A percentile compares a stretch with the other conserved stretches of the same genome.
Evolutionary conservation across 2,113 vertebrate genomes (phyloP).

Genomic region (Nibea albiflora): DNA sequence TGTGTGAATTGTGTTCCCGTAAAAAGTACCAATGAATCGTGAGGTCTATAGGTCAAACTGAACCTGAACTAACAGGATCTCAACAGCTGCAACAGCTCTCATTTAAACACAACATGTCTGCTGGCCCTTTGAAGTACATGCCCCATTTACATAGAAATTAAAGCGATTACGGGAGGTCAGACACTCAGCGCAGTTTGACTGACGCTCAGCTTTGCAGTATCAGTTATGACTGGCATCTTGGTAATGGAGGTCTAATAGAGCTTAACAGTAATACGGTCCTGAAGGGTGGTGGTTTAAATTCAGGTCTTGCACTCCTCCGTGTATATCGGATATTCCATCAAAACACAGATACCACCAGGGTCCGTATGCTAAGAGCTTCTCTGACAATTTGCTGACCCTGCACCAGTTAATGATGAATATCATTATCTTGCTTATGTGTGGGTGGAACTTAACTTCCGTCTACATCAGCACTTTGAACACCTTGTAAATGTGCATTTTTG

Average conservation of each 20-base stretch:
- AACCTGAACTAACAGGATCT: constrained; percentile 4
- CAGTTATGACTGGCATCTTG: constrained; percentile 6
- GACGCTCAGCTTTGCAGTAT: constrained; percentile 27
- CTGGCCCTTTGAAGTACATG: background rate
- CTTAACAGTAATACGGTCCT: background rate
- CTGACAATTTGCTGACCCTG: constrained; percentile 36
- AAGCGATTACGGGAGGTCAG: constrained; percentile 28
- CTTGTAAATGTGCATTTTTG: constrained; percentile 29
- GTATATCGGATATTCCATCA: constrained; percentile 32
- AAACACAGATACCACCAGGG: constrained; percentile 17
- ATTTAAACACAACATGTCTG: constrained; percentile 3
- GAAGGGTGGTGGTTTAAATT: constrained; percentile 22
- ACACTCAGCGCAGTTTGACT: constrained; percentile 26
- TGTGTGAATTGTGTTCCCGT: background rate
- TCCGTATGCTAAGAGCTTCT: constrained; percentile 22
- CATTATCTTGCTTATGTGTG: constrained; percentile 25
- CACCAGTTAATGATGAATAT: constrained; percentile 42
- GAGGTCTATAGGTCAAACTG: background rate
- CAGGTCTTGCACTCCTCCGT: constrained; percentile 8
- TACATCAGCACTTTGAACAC: constrained; percentile 11
- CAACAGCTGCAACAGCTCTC: background rate
- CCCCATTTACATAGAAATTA: constrained; percentile 39
- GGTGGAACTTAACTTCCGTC: constrained; percentile 17
- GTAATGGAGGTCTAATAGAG: background rate
- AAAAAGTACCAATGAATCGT: background rate